Evolutionary conservation across 2,113 vertebrate species (phyloP), one percentile per base, ranked within the genome.

Genomic region (Sardina pilchardus): DNA sequence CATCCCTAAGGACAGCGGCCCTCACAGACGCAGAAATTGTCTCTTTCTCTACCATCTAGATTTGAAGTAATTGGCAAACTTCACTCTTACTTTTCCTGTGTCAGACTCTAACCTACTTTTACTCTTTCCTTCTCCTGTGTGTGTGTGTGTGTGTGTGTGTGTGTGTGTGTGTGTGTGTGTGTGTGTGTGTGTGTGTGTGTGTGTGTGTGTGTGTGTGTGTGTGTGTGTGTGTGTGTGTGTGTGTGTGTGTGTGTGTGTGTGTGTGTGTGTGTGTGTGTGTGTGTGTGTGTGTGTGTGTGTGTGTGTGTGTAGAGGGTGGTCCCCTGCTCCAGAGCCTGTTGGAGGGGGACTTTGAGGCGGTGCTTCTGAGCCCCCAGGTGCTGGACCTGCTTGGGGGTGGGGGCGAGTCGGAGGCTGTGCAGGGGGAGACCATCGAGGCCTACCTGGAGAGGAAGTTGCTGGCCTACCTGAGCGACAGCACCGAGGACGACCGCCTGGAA

Each of bases 401-500:
- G 1, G 92, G 90, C 0, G 92, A 94, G 26, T 91, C 84, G 80
- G 47, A 48, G 78, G 47, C 17, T 4, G 92, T 92, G 19, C 94
- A 96, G 43, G 94, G 89, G 21, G 95, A 97, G 88, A 92, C 88
- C 71, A 92, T 97, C 36, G 95, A 96, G 82, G 87, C 83, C 83
- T 97, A 94, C 87, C 90, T 99, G 89, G 96, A 97, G 91, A 95
- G 95, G 86, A 93, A 92, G 87, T 91, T 98, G 83, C 87, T 96
- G 10, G 86, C 91, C 24, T 98, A 96, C 91, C 91, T 99, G 87
- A 95, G 93, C 81, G 63, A 84, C 75, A 93, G 93, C 75, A 12
- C 90, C 19, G 92, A 94, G 14, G 89, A 26, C 16, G 93, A 96
- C 84, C 90, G 88, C 84, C 39, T 26, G 0, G 94, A 96, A 95